Evolutionary conservation across 1,140 invertebrate species (phyloP).

Genomic region (Brachionus rotundiformis): DNA sequence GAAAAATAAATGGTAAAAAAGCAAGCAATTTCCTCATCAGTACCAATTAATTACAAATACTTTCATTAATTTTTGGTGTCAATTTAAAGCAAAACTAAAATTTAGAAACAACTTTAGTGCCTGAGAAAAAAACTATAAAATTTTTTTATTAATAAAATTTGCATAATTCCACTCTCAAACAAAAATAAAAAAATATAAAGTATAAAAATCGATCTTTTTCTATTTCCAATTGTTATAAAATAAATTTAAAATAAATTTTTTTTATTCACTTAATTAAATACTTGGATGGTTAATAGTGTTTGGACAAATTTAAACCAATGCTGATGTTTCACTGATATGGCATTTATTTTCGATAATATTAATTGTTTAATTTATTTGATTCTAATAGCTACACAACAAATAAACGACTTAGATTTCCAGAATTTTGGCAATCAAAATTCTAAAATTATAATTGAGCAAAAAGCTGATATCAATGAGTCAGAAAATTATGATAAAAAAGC

Average conservation of each 20-base stretch:
- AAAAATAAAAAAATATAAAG: background rate
- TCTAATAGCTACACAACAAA: background rate
- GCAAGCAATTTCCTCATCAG: too few relatives aligned
- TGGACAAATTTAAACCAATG: background rate
- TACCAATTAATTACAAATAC: too few relatives aligned
- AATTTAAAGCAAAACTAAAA: background rate
- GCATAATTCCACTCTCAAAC: background rate
- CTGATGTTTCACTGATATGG: background rate
- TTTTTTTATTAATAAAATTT: conserved; percentile 26
- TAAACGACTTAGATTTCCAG: background rate
- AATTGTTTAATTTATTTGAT: background rate
- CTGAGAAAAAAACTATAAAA: conserved; percentile 6
- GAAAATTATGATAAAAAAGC: background rate
- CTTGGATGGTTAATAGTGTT: background rate
- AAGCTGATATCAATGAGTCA: background rate
- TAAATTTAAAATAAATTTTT: background rate
- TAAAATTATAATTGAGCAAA: background rate
- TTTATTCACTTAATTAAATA: background rate
- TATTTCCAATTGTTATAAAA: background rate
- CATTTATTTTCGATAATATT: background rate
- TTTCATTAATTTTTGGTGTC: too few relatives aligned
- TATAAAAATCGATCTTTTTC: conserved; percentile 36
- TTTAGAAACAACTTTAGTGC: background rate
- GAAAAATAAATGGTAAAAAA: too few relatives aligned
- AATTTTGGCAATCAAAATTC: background rate